phyloP scores from a whole-genome alignment of 1,140 invertebrate genomes.

The Drosophila novamexicana region DNA sequence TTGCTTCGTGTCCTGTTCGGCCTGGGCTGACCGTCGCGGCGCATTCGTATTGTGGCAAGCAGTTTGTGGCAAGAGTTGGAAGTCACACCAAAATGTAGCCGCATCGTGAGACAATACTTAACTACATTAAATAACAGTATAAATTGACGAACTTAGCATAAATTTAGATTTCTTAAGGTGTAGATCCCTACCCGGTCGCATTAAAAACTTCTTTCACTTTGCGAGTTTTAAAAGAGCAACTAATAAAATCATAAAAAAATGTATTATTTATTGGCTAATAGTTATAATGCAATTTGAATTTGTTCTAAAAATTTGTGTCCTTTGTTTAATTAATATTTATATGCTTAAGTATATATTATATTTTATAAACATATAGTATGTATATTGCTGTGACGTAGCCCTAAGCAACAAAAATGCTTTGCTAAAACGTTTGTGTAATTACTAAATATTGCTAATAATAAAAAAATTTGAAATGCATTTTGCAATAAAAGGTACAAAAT shows the following conservation, averaged over 20 bases:
- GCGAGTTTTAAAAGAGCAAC: constrained; percentile 39
- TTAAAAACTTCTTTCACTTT: neutral
- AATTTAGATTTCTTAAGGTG: neutral
- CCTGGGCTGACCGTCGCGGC: constrained; percentile 51
- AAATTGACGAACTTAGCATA: neutral
- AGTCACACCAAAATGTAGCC: neutral
- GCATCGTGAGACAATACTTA: neutral
- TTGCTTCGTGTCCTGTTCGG: constrained; percentile 48
- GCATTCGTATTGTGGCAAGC: constrained; percentile 27
- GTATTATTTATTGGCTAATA: constrained; percentile 70
- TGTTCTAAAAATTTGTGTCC: constrained; percentile 62
- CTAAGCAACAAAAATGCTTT: constrained; percentile 37
- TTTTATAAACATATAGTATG: constrained; percentile 48
- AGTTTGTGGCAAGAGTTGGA: constrained; percentile 14
- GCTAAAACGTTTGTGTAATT: constrained; percentile 28
- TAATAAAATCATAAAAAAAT: constrained; percentile 68
- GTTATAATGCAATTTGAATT: constrained; percentile 69
- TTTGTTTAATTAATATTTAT: constrained; percentile 48
- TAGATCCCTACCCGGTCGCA: neutral
- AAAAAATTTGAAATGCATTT: constrained; percentile 24
- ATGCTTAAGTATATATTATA: constrained; percentile 36
- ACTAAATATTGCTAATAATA: constrained; percentile 49
- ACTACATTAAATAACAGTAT: neutral
- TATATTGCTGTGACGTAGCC: constrained; percentile 51
- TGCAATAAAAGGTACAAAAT: constrained; percentile 23